Percentiles rank a stretch among this genome's conserved stretches.
Evolutionary conservation across 2,888 invertebrate genomes (phyloP).

Genomic region (Lamproptera curius): DNA sequence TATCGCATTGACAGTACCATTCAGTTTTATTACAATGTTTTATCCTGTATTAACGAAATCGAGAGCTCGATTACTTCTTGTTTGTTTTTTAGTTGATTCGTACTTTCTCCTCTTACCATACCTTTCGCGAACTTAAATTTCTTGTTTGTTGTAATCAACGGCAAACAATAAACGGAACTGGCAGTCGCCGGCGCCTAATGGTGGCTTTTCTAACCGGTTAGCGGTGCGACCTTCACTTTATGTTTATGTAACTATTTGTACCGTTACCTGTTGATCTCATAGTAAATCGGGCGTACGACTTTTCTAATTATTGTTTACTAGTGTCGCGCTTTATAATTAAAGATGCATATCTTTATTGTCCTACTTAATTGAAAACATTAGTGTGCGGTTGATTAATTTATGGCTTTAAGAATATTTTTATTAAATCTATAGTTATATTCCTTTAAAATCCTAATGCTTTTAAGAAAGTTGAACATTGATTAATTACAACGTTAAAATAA

Average conservation of each 20-base stretch:
- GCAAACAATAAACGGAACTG: neutral
- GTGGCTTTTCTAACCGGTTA: slow-evolving; percentile 39
- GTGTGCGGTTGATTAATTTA: neutral
- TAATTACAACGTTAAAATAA: too few species aligned
- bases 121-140: neutral
- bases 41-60: too few species aligned
- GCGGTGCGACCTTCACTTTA: slow-evolving; percentile 46
- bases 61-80: too few species aligned
- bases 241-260: slow-evolving; percentile 31
- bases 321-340: neutral
- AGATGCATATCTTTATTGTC: neutral
- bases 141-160: neutral
- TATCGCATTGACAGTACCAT: too few species aligned
- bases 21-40: neutral
- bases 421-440: neutral
- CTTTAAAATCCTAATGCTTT: neutral
- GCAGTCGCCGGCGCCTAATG: neutral
- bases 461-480: too few species aligned
- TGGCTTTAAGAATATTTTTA: neutral
- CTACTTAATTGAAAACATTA: neutral
- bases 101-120: neutral
- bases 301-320: neutral
- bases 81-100: neutral
- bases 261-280: slow-evolving; percentile 26
- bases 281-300: neutral